Evolutionary conservation across 2,888 invertebrate species (phyloP), one percentile per base, ranked within the genome.

Genomic region (Torymus aiolomorphi): DNA sequence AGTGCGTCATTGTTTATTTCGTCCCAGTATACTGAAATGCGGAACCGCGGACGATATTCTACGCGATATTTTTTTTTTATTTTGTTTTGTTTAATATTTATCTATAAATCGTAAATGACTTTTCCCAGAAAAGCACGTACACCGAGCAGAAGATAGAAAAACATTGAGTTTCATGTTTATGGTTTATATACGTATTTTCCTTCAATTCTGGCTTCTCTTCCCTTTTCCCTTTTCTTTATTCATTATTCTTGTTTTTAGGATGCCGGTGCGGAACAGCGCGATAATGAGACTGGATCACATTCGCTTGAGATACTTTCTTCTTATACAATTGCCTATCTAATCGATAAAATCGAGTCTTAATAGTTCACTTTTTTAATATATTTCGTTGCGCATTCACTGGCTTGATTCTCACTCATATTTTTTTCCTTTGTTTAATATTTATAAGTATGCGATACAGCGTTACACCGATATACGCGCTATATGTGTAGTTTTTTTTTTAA

Each of bases 311-410:
- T 80, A 80, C 77, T 77, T 77, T 80, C 81, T 83, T 76, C 77
- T 80, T 82, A 83, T 71, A 76, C 69, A 70, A 78, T 83, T 75
- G 78, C 76, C 80, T 82, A 78, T 80, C 80, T 84, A 80, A 78
- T 71, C 80, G 66, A 80, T 78, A 79, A 80, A 73, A 77, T 82
- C 83, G 82, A 84, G 84, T 85, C 83, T 86, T 86, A 81, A 81
- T 83, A 82, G 42, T 69, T 67, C 31, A 52, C 69, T 74, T 63
- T 78, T 52, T 78, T 52, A 83, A 59, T 74, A 69, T 80, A 80
- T 84, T 88, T 89, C 89, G 89, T 89, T 89, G 89, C 89, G 84
- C 85, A 86, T 87, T 87, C 86, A 86, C 84, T 86, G 85, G 82
- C 85, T 85, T 86, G 16, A 42, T 73, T 88, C 88, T 87, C 86